phyloP scores from a whole-genome alignment of 2,113 vertebrate genomes.

The Upupa epops region DNA sequence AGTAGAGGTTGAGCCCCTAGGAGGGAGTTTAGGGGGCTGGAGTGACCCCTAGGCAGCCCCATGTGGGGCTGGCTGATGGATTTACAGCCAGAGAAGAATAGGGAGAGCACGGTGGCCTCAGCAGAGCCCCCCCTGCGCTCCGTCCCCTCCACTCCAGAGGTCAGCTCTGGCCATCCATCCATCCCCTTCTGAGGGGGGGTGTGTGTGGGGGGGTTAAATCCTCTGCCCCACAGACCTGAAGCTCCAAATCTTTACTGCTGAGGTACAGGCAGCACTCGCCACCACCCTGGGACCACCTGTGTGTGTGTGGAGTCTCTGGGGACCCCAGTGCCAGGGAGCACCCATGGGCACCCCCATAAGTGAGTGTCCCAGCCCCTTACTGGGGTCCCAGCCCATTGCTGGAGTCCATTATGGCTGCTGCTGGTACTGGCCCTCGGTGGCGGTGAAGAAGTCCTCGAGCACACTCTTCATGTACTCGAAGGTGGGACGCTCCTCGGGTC shows the following conservation, averaged over 20 bases:
- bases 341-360: fast-evolving
- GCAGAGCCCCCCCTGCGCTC: fast-evolving
- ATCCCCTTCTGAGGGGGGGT: fast-evolving
- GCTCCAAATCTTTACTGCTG: background rate
- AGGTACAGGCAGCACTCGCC: background rate
- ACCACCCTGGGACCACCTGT: fast-evolving
- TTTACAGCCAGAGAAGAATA: fast-evolving
- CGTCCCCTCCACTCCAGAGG: too few relatives aligned
- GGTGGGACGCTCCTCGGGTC: constrained; percentile 88
- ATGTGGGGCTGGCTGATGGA: background rate
- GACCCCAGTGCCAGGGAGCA: background rate
- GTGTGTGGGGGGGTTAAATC: background rate
- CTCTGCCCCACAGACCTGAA: background rate
- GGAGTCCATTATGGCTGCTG: constrained; percentile 74
- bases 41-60: background rate
- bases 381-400: too few relatives aligned
- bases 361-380: background rate
- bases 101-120: fast-evolving
- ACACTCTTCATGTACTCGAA: constrained; percentile 92
- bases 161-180: fast-evolving
- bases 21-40: fast-evolving
- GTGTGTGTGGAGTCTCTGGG: fast-evolving
- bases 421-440: constrained; percentile 96
- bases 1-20: background rate
- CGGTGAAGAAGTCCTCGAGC: constrained; percentile 93